A percentile compares a stretch with the other conserved stretches of the same genome.
Conservation (phyloP, 2,113 vertebrate genomes). For the Myrmophylax atrothorax region DNA sequence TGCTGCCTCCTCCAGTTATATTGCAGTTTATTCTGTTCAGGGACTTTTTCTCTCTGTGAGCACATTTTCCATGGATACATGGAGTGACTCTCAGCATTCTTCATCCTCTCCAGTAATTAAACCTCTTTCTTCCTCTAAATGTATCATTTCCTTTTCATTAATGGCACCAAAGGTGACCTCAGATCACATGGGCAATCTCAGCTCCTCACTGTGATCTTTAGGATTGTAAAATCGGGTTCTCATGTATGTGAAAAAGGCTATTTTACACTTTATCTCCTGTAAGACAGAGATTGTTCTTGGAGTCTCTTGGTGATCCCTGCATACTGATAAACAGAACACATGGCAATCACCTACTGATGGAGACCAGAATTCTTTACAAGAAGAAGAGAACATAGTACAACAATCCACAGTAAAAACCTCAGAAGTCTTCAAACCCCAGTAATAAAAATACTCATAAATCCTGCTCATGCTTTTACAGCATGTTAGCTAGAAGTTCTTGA, state of each 20-base stretch:
- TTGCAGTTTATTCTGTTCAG: not conserved
- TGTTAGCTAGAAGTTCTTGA: not conserved
- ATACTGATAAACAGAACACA: not conserved
- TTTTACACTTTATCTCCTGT: not conserved
- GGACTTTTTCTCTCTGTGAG: not conserved
- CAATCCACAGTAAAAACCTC: not conserved
- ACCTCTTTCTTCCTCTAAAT: not conserved
- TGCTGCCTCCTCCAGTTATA: not conserved
- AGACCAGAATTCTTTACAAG: not conserved
- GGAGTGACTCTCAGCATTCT: not conserved
- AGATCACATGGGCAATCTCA: not conserved
- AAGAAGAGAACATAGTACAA: not conserved
- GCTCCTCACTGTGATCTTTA: not conserved
- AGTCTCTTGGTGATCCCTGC: not conserved
- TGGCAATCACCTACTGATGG: not conserved
- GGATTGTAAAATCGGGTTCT: not conserved
- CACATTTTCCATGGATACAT: not conserved
- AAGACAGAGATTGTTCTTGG: not conserved
- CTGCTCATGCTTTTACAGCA: not conserved
- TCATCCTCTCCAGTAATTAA: not conserved
- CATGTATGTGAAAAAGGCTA: not conserved
- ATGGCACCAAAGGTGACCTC: not conserved
- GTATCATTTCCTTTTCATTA: not conserved
- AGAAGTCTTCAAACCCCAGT: not conserved
- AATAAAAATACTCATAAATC: not conserved